Evolutionary conservation across 2,113 vertebrate genomes (phyloP).

Genomic region (Rhinolophus sinicus): DNA sequence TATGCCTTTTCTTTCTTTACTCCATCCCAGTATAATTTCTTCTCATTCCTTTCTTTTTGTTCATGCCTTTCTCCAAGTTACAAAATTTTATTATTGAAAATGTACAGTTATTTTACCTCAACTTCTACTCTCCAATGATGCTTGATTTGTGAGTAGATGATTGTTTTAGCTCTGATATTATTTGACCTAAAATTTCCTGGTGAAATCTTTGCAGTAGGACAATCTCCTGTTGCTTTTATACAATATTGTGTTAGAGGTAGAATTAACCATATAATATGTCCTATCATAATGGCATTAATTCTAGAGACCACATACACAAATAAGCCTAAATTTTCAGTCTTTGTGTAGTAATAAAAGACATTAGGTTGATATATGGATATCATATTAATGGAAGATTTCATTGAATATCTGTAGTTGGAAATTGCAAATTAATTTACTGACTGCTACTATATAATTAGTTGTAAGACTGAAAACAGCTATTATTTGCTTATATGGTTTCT

Average conservation of each 20-base stretch:
- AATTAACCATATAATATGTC: background rate
- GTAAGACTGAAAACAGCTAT: constrained; percentile 25
- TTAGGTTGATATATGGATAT: background rate
- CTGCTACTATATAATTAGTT: background rate
- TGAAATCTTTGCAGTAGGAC: constrained; percentile 33
- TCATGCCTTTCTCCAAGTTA: constrained; percentile 34
- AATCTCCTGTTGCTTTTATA: constrained; percentile 24
- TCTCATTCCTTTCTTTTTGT: background rate
- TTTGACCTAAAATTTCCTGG: constrained; percentile 34
- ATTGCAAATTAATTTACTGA: constrained; percentile 28
- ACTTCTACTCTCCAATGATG: constrained; percentile 23
- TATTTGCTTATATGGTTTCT: constrained; percentile 58
- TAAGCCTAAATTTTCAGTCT: background rate
- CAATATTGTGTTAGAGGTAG: background rate
- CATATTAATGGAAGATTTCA: constrained; percentile 27
- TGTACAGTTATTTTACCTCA: background rate
- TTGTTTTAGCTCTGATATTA: constrained; percentile 57
- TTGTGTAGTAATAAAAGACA: constrained; percentile 12
- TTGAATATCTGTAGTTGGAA: constrained; percentile 40
- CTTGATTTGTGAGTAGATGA: background rate
- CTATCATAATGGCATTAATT: background rate
- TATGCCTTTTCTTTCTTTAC: constrained; percentile 24
- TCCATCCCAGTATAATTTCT: background rate
- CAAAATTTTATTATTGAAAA: constrained; percentile 14
- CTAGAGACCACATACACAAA: background rate